Evolutionary conservation across 1,140 invertebrate species (phyloP), one percentile per base, ranked within the genome.

Genomic region (Nephotettix cincticeps): DNA sequence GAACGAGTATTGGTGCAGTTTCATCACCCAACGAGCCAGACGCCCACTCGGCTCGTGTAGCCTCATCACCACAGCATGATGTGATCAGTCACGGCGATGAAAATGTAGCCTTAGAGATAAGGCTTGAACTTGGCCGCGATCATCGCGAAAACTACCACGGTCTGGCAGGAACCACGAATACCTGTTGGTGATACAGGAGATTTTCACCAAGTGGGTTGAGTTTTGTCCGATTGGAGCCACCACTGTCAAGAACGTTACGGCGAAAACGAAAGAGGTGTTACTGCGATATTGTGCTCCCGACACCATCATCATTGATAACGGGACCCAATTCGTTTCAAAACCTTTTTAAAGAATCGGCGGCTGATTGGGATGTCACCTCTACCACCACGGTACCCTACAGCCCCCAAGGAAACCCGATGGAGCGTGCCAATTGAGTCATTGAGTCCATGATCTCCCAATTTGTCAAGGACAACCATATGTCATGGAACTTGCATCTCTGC

Each of bases 341-440:
- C 6, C 1, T 69, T 1, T 70, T 69, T 27, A 13, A 36, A 17
- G 68, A 69, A 17, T 27, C 64, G 14, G 47, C 56, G 1, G 11
- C 21, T 13, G 54, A 63, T 1, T 68, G 64, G 28, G 19, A 25
- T 1, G 27, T 72, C 0, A 40, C n/a, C n/a, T 23, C 29, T 25
- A 32, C 28, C 17, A 43, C 61, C 13, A 72, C 64, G 11, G 47
- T 66, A 3, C 45, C 54, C 6, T 83, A 84, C 69, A 80, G 82
- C 69, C 78, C 81, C 3, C 76, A 80, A 64, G 72, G 78, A 0
- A 83, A 84, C 65, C 78, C 78, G 0, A 78, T 79, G 0, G 83
- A 84, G 73, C 69, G 82, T 6, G 79, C 79, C 11, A 84, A 84
- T 68, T 54, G 79, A 19, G 83, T 0, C 65, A 75, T 0, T n/a